phyloP scores from a whole-genome alignment of 1,140 invertebrate species.

The Drosophila bocqueti region DNA sequence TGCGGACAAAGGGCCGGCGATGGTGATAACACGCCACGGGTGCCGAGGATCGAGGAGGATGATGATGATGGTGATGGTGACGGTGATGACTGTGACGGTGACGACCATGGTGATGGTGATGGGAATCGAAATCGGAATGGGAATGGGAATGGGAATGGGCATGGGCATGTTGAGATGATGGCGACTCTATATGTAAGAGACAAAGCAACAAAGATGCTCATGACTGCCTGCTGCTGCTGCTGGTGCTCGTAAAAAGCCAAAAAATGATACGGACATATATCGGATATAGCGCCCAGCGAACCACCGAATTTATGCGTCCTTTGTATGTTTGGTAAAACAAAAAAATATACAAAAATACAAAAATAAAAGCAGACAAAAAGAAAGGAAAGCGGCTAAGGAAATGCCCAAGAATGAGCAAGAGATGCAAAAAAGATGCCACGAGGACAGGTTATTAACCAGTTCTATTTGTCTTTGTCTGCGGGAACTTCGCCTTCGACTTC shows the following conservation, averaged over 20 bases:
- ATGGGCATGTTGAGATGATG: conserved; percentile 6
- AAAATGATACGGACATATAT: conserved; percentile 43
- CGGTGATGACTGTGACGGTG: conserved; percentile 21
- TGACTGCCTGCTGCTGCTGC: not conserved
- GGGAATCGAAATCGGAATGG: conserved; percentile 2
- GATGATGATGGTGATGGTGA: conserved; percentile 3
- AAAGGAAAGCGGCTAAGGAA: conserved; percentile 15
- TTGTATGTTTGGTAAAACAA: conserved; percentile 39
- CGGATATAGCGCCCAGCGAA: conserved; percentile 16
- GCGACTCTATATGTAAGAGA: conserved; percentile 19
- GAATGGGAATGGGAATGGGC: not conserved
- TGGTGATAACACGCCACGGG: conserved; percentile 24
- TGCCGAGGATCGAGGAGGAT: conserved; percentile 25
- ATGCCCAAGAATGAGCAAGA: conserved; percentile 30
- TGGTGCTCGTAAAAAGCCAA: conserved; percentile 69
- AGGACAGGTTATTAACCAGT: conserved; percentile 57
- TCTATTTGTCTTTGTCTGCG: conserved; percentile 46
- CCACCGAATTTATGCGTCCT: conserved; percentile 55
- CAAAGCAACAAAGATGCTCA: conserved; percentile 51
- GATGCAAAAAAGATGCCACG: conserved; percentile 30
- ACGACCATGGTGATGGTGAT: conserved; percentile 25
- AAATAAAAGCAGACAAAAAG: not conserved
- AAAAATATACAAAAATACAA: not conserved
- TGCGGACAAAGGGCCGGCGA: conserved; percentile 59
- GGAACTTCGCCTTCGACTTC: conserved; percentile 6